Conservation (phyloP, 37 sponge, comb jelly and placozoan genomes). For the Aplysina aerophoba region DNA sequence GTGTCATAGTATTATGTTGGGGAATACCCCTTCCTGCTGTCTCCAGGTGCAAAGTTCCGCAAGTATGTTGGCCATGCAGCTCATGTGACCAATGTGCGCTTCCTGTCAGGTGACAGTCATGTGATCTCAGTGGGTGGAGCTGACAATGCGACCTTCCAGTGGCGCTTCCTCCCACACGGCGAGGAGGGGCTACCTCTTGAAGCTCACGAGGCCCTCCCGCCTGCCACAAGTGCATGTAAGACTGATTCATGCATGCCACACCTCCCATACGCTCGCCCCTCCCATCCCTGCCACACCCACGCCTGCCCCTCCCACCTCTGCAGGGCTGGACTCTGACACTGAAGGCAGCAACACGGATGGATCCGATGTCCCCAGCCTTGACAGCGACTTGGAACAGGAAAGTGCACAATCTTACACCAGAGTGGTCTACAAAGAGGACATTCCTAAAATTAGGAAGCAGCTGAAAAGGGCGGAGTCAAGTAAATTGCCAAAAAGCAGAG, state of each 20-base stretch:
- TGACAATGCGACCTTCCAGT: conserved; percentile 96
- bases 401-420: conserved; percentile 55
- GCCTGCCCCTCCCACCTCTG: background rate
- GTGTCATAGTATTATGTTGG: no score
- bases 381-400: conserved; percentile 90
- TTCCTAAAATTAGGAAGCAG: conserved; percentile 61
- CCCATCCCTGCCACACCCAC: background rate
- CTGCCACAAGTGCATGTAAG: conserved; percentile 15
- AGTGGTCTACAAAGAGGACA: conserved; percentile 77
- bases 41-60: conserved; percentile 90
- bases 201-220: background rate
- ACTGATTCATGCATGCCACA: background rate
- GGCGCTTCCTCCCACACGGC: conserved; percentile 75
- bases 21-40: no score
- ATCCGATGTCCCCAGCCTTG: conserved; percentile 84
- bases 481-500: conserved; percentile 11
- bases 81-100: conserved; percentile 98
- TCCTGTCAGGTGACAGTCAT: conserved; percentile 65
- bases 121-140: conserved; percentile 93
- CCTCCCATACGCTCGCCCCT: background rate
- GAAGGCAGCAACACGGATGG: conserved; percentile 88
- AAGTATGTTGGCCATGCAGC: conserved; percentile 96
- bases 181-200: background rate
- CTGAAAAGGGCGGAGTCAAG: conserved; percentile 36
- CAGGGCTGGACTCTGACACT: conserved; percentile 69